phyloP scores from a whole-genome alignment of 1,140 invertebrate species.

The Drosophila oshimai region DNA sequence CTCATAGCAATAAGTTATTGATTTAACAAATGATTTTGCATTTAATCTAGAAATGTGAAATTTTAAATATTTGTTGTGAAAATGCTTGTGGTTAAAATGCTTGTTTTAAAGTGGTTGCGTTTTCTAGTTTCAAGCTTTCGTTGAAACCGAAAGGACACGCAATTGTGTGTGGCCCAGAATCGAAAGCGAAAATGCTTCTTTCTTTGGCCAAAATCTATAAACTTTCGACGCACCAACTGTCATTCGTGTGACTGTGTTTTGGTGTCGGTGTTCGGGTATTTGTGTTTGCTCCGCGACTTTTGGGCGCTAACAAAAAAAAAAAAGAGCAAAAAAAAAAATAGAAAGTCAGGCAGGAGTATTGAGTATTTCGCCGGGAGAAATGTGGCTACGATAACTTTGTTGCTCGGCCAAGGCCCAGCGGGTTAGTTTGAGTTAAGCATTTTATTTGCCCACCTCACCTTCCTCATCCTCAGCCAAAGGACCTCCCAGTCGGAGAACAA shows the following conservation, averaged over 20 bases:
- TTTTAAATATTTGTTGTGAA: no score
- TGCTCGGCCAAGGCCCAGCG: slow-evolving; percentile 12
- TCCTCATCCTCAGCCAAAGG: neutral
- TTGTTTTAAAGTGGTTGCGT: neutral
- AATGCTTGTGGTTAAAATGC: no score
- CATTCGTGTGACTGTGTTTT: slow-evolving; percentile 8
- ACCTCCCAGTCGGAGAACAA: slow-evolving; percentile 14
- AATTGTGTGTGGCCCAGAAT: slow-evolving; percentile 23
- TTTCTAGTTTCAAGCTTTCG: neutral
- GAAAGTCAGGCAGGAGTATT: neutral
- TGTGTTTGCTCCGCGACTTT: slow-evolving; percentile 42
- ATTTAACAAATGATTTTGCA: no score
- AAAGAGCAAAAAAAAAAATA: slow-evolving; percentile 14
- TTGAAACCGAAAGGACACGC: slow-evolving; percentile 21
- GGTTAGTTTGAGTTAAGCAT: slow-evolving; percentile 1
- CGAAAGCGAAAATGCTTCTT: slow-evolving; percentile 27
- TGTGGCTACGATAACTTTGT: neutral
- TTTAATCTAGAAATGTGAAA: no score
- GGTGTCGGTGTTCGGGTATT: neutral
- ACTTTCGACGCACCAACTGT: slow-evolving; percentile 30
- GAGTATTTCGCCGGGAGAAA: neutral
- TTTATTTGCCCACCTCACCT: neutral
- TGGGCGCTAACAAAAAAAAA: slow-evolving; percentile 25
- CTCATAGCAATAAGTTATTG: no score
- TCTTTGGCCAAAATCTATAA: slow-evolving; percentile 19